Percentiles rank a stretch among this genome's conserved stretches.
Conservation (phyloP, 2,797 vertebrate genomes). For the Nyctibius grandis region DNA sequence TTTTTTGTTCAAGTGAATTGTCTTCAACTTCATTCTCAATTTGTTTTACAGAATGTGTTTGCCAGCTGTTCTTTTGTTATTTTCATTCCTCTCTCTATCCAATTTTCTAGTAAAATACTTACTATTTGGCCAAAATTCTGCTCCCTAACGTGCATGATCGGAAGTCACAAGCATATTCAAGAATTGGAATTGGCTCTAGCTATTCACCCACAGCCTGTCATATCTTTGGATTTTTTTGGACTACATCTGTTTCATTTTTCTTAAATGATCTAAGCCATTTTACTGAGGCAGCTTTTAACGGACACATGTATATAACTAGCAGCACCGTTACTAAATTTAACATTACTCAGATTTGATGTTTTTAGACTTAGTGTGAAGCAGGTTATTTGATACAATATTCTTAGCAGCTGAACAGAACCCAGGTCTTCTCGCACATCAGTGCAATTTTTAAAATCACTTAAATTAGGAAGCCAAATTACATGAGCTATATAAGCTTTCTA, state of each 20-base stretch:
- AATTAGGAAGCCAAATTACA: not conserved
- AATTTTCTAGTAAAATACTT: not conserved
- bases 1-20: not conserved
- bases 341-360: not conserved
- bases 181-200: not conserved
- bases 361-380: not conserved
- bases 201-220: not conserved
- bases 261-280: not conserved
- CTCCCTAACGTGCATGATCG: not conserved
- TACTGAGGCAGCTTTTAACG: not conserved
- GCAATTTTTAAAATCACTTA: not conserved
- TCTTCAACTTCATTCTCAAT: not conserved
- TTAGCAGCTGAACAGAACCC: not conserved
- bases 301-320: not conserved
- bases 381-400: not conserved
- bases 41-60: not conserved
- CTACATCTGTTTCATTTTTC: not conserved
- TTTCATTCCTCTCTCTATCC: not conserved
- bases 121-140: not conserved
- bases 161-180: not conserved
- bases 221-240: not conserved
- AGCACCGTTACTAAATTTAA: not conserved
- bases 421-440: not conserved
- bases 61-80: slow-evolving; percentile 8
- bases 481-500: not conserved